Base-by-base conservation (phyloP, 2,888 invertebrate species). In the Agriotes lineatus region DNA sequence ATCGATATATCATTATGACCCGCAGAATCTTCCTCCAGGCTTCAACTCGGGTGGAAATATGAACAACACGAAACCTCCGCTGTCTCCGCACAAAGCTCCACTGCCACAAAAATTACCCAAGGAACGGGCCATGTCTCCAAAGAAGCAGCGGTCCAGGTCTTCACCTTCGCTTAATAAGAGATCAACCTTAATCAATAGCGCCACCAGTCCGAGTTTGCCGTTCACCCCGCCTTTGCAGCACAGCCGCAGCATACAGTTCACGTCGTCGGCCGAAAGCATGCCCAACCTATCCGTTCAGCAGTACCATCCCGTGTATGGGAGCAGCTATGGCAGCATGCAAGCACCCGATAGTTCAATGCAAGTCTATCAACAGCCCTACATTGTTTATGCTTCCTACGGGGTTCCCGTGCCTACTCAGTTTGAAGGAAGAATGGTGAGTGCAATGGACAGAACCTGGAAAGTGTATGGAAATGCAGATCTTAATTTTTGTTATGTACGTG, bases 1-100 rank as follows among this genome's bases (percentile, higher is more conserved):
- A 12, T 87, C 89, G 0, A 83, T 93, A 12, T 95, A 95, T 82
- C 91, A 91, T 71, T 93, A 90, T 83, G 92, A 94, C 78, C 93
- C 94, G 0, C 85, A 87, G 37, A 90, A 91, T 80, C 91, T 90
- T 9, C 91, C 91, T 0, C 84, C 80, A 1, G 78, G 77, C n/a
- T 72, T 82, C 35, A 69, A 72, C 18, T 69, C 74, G 18, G 73
- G 16, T 6, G 44, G 25, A 42, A 58, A 33, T n/a, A 63, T 60
- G 14, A 58, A 39, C 30, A 60, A 62, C 7, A 57, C 71, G 4
- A 76, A 76, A 65, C 73, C 75, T 25, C 74, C 76, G 4, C 78
- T 75, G 1, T 74, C 79, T 12, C 79, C 81, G 7, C 73, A 73
- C 18, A 78, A 79, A 67, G 72, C 71, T n/a, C 52, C 71, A 5